Evolutionary conservation across 2,113 vertebrate genomes (phyloP), one percentile per base, ranked within the genome.

Genomic region (Bucco capensis): DNA sequence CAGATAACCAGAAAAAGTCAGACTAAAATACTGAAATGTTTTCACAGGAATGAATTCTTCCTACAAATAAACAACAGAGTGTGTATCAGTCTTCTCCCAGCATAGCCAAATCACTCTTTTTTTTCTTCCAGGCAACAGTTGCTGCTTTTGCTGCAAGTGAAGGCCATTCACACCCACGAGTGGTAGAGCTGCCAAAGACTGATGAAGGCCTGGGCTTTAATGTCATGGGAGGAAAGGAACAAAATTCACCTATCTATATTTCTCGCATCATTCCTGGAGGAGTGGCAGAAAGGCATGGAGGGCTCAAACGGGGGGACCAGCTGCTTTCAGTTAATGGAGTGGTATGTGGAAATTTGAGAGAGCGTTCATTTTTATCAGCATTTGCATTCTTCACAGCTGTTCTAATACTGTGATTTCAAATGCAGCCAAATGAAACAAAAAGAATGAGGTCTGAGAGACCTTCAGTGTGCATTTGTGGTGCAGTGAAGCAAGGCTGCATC

Each of bases 181-280:
- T 99, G 89, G 99, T 99, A 40, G 99, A 99, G 95, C 98, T 99
- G 50, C 99, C 99, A 64, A 99, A 99, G 97, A 99, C 99, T 8
- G 99, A 99, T 76, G 99, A 99, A 97, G 99, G 99, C n/a, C 97
- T 99, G 92, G 99, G 99, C 92, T 99, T 99, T 96, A 99, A 99
- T 33, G 99, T 99, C 86, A 99, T 99, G 99, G 99, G 99, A 66
- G 99, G 99, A 93, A 99, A 99, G 93, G 99, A 99, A 86, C 99
- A 99, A 94, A 99, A 99, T 96, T 99, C 99, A 9, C 99, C 99
- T 28, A 99, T 99, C 95, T 99, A 99, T 94, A 99, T 99, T 97
- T 99, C 99, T 51, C 99, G 99, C 95, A 99, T 99, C 97, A 99
- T 99, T 96, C 99, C 99, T 14, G 99, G 99, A 87, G 99, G 99